These are phyloP conservation scores for Hippopotamyrus pictus DNA, from an alignment of 2,797 vertebrate genomes.

Conservation along the genomic window DNA sequence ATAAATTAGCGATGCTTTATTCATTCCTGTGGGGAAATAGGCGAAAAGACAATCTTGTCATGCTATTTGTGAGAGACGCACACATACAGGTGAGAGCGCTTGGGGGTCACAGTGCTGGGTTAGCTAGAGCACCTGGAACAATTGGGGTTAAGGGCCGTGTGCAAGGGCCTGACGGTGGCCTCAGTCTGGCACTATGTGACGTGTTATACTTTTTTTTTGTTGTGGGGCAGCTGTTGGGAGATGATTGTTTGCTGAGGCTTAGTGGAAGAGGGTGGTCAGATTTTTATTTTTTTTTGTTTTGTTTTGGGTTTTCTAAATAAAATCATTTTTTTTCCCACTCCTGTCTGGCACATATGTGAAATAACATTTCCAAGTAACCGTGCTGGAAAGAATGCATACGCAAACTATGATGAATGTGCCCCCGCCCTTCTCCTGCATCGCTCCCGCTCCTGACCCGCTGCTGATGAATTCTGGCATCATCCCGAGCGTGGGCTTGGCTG, in stretches of 20 bases:
- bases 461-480: conserved; percentile 9
- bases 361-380: conserved; percentile 12
- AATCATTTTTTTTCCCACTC: not conserved
- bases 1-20: not conserved
- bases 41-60: not conserved
- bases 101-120: not conserved
- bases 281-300: not conserved
- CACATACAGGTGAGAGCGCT: not conserved
- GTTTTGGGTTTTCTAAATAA: not conserved
- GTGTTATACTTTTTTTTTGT: not conserved
- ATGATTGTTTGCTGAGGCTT: not conserved
- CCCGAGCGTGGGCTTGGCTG: not conserved
- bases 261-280: not conserved
- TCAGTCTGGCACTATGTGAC: not conserved
- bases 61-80: not conserved
- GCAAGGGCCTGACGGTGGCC: not conserved
- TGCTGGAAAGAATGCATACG: not conserved
- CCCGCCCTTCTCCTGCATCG: not conserved
- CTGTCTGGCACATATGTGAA: conserved; percentile 1
- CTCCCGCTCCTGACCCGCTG: not conserved
- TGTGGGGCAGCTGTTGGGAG: not conserved
- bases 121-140: not conserved
- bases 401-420: not conserved
- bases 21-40: not conserved
- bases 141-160: not conserved